Conservation (phyloP, 2,797 vertebrate species). For the Falco concolor region DNA sequence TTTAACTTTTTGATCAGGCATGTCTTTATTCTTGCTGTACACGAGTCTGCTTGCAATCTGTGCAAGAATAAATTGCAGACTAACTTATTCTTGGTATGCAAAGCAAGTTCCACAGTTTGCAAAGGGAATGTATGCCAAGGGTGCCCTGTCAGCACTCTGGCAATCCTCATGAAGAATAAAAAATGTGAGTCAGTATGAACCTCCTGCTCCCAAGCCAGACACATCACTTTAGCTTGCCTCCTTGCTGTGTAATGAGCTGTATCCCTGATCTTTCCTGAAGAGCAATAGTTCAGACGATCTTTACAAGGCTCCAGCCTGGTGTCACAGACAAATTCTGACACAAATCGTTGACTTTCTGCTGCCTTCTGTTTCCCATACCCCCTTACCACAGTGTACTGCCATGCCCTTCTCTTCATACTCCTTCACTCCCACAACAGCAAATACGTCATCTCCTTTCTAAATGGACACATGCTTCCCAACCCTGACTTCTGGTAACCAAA, state of each 20-base stretch:
- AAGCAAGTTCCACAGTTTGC: not conserved
- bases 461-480: fast-evolving
- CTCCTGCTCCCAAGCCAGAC: not conserved
- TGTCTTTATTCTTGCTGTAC: not conserved
- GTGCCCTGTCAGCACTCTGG: not conserved
- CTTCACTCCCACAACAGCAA: not conserved
- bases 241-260: not conserved
- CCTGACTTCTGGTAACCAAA: not conserved
- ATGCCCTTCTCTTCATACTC: not conserved
- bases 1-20: not conserved
- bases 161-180: not conserved
- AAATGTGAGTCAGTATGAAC: not conserved
- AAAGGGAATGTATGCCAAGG: not conserved
- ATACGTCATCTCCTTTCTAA: not conserved
- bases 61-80: not conserved
- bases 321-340: not conserved
- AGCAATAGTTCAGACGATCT: not conserved
- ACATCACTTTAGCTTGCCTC: not conserved
- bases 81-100: not conserved
- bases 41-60: not conserved
- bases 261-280: not conserved
- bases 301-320: not conserved
- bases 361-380: not conserved
- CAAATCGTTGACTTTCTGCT: not conserved
- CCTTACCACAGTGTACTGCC: not conserved